Base-by-base conservation (phyloP, 2,797 vertebrate genomes). In the Chloroceryle amazona region DNA sequence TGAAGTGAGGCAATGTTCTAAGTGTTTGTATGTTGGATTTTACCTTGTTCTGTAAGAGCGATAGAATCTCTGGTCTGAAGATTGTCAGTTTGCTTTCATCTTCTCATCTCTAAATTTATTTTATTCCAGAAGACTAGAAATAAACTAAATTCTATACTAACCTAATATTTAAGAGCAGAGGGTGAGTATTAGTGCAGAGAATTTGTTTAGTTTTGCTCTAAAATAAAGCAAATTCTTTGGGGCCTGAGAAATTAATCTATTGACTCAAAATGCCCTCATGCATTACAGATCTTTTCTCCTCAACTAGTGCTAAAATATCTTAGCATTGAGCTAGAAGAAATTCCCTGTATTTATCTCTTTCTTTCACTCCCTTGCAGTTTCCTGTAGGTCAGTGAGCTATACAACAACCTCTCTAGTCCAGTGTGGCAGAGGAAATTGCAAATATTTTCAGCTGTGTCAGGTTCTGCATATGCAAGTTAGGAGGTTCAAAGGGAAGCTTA, bases 401-500 rank as follows among this genome's bases (percentile, higher is more conserved):
- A 87, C 47, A 86, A 18, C 87, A 90, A 33, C 31, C 39, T 87
- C 65, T 65, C n/a, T 60, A 54, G 81, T 88, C 68, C 4, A 0
- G 12, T 79, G 80, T 91, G 76, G 87, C 82, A 73, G 85, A 93
- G 95, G 95, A 97, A 95, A 95, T 76, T 96, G 66, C 79, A 93
- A 72, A 62, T 94, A 94, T 75, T 97, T 97, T 96, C 89, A 95
- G 89, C 89, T 96, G 89, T 90, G 93, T 97, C 94, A 94, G 91
- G 85, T 96, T 96, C 93, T 96, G 66, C 91, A 95, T 96, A 95
- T 86, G 76, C 91, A 97, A 95, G 86, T 93, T 87, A 94, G 81
- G 49, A 90, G 79, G 86, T 97, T 97, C 95, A 97, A 96, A 97
- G 92, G 49, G 62, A 96, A 86, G 89, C 74, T 96, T 97, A 97